These are phyloP conservation scores for Dicyrtoma fusca DNA, from an alignment of 2,888 invertebrate species.

Conservation along the genomic window DNA sequence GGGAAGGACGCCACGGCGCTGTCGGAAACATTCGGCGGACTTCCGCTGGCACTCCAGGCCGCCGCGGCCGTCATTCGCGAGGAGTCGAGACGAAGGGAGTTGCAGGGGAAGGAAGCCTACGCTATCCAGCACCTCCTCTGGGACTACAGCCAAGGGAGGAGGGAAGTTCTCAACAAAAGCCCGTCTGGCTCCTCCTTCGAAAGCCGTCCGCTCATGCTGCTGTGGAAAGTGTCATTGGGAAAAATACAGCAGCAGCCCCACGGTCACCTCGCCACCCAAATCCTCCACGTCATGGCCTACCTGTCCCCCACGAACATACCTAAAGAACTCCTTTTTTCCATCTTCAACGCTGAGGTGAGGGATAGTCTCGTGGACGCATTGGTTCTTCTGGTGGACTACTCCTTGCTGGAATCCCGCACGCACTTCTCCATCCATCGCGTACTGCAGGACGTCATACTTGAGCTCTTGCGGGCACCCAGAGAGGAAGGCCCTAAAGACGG, in stretches of 20 bases:
- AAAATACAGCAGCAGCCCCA: not conserved
- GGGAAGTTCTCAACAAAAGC: not conserved
- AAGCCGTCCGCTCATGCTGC: not conserved
- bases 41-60: not conserved
- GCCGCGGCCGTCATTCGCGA: not conserved
- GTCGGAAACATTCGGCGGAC: not conserved
- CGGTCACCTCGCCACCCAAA: not conserved
- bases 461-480: no score
- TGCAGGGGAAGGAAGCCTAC: not conserved
- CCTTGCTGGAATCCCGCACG: not conserved
- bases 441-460: not conserved
- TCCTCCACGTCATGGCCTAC: not conserved
- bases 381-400: not conserved
- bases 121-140: not conserved
- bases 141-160: not conserved
- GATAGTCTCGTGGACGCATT: not conserved
- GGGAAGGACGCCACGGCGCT: not conserved
- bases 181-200: no score
- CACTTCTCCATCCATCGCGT: not conserved
- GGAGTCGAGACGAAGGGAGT: no score
- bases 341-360: not conserved
- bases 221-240: not conserved
- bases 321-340: not conserved
- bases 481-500: no score
- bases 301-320: not conserved